phyloP scores from a whole-genome alignment of 2,888 invertebrate genomes.

The Amaurobius ferox region DNA sequence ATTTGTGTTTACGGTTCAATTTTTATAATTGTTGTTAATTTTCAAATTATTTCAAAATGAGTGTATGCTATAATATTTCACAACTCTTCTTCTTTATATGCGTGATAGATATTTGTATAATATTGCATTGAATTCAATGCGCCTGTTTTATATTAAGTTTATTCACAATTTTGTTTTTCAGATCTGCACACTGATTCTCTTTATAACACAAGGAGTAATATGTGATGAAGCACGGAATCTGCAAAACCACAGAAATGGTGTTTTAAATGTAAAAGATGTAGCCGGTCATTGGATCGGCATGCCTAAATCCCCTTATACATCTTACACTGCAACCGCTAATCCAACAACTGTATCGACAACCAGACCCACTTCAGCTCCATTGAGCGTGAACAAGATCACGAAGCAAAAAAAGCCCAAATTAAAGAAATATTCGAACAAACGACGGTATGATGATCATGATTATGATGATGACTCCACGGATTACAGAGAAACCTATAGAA shows the following conservation, averaged over 20 bases:
- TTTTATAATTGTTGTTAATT: too few relatives aligned
- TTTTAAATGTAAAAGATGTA: constrained; percentile 38
- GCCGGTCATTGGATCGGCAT: constrained; percentile 62
- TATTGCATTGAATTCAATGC: too few relatives aligned
- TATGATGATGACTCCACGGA: not conserved
- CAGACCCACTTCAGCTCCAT: constrained; percentile 32
- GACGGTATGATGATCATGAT: constrained; percentile 18
- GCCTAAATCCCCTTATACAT: constrained; percentile 48
- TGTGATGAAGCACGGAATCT: constrained; percentile 25
- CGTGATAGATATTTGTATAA: too few relatives aligned
- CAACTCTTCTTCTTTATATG: too few relatives aligned
- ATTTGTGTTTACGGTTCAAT: too few relatives aligned
- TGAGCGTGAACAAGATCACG: not conserved
- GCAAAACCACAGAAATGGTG: constrained; percentile 41
- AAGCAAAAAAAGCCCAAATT: constrained; percentile 20
- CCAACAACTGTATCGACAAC: not conserved
- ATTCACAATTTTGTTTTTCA: not conserved
- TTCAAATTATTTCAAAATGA: too few relatives aligned
- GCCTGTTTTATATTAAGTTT: too few relatives aligned
- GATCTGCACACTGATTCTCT: not conserved
- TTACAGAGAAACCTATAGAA: constrained; percentile 14
- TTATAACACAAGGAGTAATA: not conserved
- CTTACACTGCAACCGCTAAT: constrained; percentile 27
- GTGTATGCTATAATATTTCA: too few relatives aligned
- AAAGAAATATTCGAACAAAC: not conserved